Conservation (phyloP, 1,140 invertebrate species). For the Meteorus sp. region DNA sequence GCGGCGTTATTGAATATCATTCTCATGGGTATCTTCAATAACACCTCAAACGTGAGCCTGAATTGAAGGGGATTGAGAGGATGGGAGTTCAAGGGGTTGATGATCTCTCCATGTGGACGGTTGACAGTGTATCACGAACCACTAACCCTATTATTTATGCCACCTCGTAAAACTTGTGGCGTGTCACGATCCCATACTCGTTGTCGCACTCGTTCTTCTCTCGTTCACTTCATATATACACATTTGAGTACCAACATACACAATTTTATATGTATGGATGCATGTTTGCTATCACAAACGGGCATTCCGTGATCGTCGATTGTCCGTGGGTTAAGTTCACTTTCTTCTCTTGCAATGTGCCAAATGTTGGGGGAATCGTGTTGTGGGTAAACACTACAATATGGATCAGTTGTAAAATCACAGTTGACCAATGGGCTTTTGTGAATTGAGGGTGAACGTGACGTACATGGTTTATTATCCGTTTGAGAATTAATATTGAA, state of each 20-base stretch:
- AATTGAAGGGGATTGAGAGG: no score
- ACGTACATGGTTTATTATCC: no score
- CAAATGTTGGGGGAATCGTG: no score
- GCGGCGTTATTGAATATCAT: background rate
- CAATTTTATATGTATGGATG: no score
- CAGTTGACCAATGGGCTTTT: no score
- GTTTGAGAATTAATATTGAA: no score
- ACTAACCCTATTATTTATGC: slow-evolving; percentile 56
- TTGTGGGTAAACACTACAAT: no score
- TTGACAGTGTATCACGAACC: slow-evolving; percentile 55
- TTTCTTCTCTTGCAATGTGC: background rate
- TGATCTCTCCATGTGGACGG: slow-evolving; percentile 8
- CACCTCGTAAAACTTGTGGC: slow-evolving; percentile 57
- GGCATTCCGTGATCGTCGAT: slow-evolving; percentile 28
- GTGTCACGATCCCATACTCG: slow-evolving; percentile 46
- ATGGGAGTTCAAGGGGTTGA: background rate
- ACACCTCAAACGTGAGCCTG: no score
- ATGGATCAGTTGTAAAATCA: background rate
- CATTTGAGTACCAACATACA: no score
- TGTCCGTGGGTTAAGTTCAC: slow-evolving; percentile 7
- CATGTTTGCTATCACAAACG: background rate
- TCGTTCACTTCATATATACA: slow-evolving; percentile 2
- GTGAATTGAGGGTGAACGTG: no score
- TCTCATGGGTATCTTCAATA: no score
- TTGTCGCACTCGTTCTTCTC: slow-evolving; percentile 3